Conservation (phyloP, 1,140 invertebrate genomes). For the Melitaea cinxia region DNA sequence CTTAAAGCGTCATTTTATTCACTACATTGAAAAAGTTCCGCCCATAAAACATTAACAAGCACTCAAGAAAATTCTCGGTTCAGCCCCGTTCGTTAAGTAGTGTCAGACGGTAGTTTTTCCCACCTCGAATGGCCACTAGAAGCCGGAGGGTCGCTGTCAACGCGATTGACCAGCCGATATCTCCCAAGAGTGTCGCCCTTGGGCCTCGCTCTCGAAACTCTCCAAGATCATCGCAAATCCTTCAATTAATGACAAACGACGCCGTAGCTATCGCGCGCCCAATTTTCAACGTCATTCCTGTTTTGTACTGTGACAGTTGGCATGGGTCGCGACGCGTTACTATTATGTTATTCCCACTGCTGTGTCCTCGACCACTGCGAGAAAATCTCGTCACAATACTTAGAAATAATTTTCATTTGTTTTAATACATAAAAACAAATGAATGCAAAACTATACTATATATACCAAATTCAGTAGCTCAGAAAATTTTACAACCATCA, state of each 20-base stretch:
- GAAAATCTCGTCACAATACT: background rate
- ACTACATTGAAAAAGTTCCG: constrained; percentile 77
- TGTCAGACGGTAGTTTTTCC: constrained; percentile 78
- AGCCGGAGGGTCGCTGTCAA: constrained; percentile 71
- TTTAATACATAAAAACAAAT: too few relatives aligned
- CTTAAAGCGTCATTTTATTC: constrained; percentile 77
- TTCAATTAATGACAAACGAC: constrained; percentile 78
- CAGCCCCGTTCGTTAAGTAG: constrained; percentile 76
- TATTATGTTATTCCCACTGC: constrained; percentile 1
- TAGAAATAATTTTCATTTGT: background rate
- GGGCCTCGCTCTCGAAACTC: constrained; percentile 44
- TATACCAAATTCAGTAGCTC: too few relatives aligned
- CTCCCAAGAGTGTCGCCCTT: constrained; percentile 74
- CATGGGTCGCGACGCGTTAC: constrained; percentile 45
- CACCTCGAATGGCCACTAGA: constrained; percentile 67
- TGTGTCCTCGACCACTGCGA: background rate
- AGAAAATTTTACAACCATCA: too few relatives aligned
- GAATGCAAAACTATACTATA: too few relatives aligned
- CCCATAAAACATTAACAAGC: constrained; percentile 82
- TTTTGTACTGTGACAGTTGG: constrained; percentile 68
- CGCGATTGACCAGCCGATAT: constrained; percentile 77
- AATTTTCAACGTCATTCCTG: constrained; percentile 73
- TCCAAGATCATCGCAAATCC: constrained; percentile 74
- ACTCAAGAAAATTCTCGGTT: constrained; percentile 77
- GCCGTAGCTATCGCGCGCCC: constrained; percentile 55